Evolutionary conservation across 2,888 invertebrate species (phyloP).

Genomic region (Cephus pulcher): DNA sequence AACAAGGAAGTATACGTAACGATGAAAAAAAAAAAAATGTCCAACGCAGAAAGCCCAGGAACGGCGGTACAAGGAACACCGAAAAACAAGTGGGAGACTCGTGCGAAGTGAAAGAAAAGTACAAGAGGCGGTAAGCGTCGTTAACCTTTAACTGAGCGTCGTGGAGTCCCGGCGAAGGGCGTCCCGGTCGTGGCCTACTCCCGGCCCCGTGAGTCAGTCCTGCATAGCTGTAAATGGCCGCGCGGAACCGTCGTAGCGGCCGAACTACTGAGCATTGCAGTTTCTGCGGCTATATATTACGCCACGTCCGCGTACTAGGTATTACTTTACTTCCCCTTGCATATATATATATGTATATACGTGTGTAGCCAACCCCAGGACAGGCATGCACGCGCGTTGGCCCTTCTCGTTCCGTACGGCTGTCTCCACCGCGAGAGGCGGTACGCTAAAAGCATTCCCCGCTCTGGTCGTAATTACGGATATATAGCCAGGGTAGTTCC

Average conservation of each 20-base stretch:
- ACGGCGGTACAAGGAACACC: not conserved
- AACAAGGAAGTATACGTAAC: not conserved
- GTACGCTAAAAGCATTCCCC: slow-evolving; percentile 58
- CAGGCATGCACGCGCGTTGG: not conserved
- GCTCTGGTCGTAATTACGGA: slow-evolving; percentile 54
- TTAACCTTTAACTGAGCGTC: not conserved
- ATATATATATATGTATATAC: no score
- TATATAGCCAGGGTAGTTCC: slow-evolving; percentile 36
- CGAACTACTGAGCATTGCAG: slow-evolving; percentile 39
- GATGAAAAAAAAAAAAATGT: not conserved
- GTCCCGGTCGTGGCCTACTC: not conserved
- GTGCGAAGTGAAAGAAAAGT: not conserved
- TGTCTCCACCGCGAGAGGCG: slow-evolving; percentile 13
- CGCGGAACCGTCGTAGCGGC: slow-evolving; percentile 28
- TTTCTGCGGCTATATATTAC: slow-evolving; percentile 43
- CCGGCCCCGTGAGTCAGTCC: not conserved
- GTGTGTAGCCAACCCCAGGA: not conserved
- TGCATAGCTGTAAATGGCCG: not conserved
- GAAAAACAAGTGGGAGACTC: not conserved
- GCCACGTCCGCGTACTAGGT: slow-evolving; percentile 34
- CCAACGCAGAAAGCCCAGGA: not conserved
- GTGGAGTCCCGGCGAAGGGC: not conserved
- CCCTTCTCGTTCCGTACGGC: not conserved
- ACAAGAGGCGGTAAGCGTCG: not conserved
- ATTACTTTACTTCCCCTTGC: slow-evolving; percentile 35